A percentile compares a stretch with the other conserved stretches of the same genome.
phyloP scores from a whole-genome alignment of 1,140 invertebrate genomes.

The Palaemon carinicauda region DNA sequence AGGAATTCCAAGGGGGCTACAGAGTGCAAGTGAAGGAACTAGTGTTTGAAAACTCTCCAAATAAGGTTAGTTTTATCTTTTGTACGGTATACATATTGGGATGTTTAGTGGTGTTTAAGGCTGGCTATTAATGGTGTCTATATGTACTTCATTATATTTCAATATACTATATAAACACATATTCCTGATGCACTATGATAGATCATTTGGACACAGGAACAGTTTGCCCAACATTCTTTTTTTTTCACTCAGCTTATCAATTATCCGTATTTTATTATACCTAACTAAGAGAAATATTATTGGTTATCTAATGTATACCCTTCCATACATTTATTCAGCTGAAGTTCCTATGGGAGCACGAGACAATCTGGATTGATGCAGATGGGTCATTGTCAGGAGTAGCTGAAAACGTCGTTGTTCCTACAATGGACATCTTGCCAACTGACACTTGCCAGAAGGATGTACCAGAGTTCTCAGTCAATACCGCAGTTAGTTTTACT shows the following conservation, averaged over 20 bases:
- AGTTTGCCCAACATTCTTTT: no score
- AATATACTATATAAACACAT: no score
- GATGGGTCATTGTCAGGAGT: conserved; percentile 44
- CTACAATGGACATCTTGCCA: conserved; percentile 24
- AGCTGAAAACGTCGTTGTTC: conserved; percentile 31
- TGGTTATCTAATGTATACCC: background rate
- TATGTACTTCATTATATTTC: no score
- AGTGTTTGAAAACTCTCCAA: conserved; percentile 24
- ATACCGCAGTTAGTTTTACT: background rate
- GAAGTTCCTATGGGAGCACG: conserved; percentile 47
- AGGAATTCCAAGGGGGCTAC: conserved; percentile 34
- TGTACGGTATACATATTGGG: background rate
- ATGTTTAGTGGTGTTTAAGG: no score
- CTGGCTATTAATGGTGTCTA: no score
- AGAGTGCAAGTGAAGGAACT: conserved; percentile 8
- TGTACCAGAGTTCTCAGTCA: background rate
- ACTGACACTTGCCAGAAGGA: background rate
- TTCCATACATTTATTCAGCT: conserved; percentile 7
- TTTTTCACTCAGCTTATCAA: background rate
- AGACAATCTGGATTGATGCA: conserved; percentile 44
- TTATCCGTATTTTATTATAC: background rate
- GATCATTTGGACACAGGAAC: no score
- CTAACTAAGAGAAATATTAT: no score
- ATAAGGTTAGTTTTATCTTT: conserved; percentile 15
- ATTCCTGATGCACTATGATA: no score